phyloP scores from a whole-genome alignment of 2,797 vertebrate species.

The Petrocephalus schoutedeni region DNA sequence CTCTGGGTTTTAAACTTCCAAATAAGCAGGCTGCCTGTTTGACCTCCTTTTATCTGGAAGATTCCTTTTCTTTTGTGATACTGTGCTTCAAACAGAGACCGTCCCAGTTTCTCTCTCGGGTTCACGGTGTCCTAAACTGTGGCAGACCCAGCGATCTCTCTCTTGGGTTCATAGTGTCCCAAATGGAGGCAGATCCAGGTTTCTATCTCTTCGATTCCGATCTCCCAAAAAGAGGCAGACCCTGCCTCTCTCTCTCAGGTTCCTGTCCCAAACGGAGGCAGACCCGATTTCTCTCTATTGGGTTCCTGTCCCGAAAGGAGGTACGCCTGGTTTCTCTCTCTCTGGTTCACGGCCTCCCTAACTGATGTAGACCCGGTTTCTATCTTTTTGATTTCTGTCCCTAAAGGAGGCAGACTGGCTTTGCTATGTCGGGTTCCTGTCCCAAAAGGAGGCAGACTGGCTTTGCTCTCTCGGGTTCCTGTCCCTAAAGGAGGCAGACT shows the following conservation, averaged over 20 bases:
- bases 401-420: too few species aligned
- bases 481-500: too few species aligned
- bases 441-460: too few species aligned
- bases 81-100: not conserved
- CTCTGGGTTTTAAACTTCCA: not conserved
- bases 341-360: not conserved
- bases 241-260: not conserved
- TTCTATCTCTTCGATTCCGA: not conserved
- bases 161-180: not conserved
- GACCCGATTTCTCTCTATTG: not conserved
- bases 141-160: not conserved
- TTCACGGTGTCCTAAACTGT: not conserved
- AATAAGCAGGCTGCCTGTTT: not conserved
- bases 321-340: not conserved
- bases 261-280: not conserved
- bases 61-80: not conserved
- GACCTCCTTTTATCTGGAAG: not conserved
- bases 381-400: too few species aligned
- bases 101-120: not conserved
- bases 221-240: not conserved
- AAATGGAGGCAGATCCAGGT: not conserved
- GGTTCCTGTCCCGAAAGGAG: too few species aligned
- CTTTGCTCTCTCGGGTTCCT: too few species aligned
- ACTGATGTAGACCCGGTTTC: not conserved
- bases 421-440: too few species aligned